These are phyloP conservation scores for Aquatica leii DNA, from an alignment of 2,888 invertebrate species.

Conservation along the genomic window DNA sequence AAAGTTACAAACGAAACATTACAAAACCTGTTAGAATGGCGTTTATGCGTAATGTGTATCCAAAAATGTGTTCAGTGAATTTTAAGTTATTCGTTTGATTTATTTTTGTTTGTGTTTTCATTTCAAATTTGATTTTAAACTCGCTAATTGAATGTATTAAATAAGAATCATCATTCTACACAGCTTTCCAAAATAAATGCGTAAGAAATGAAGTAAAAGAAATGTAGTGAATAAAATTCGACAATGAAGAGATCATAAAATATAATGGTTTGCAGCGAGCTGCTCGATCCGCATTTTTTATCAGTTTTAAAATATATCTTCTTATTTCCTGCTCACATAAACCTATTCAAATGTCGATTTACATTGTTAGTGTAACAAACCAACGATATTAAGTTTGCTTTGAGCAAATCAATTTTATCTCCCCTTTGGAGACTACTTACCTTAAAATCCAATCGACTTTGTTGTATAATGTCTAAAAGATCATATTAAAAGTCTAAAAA, in stretches of 20 bases:
- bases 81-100: no score
- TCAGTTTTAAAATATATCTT: constrained; percentile 26
- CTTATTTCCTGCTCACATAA: constrained; percentile 35
- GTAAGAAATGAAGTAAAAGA: constrained; percentile 34
- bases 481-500: no score
- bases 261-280: constrained; percentile 29
- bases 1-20: no score
- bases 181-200: constrained; percentile 27
- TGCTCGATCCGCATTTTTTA: constrained; percentile 23
- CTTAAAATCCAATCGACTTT: constrained; percentile 38
- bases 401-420: constrained; percentile 44
- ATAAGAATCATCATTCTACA: constrained; percentile 25
- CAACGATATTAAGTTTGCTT: constrained; percentile 43
- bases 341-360: constrained; percentile 44
- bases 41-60: no score
- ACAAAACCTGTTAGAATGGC: no score
- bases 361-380: constrained; percentile 39
- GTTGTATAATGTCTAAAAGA: constrained; percentile 20
- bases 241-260: constrained; percentile 32
- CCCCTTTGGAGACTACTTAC: constrained; percentile 33
- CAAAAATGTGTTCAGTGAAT: no score
- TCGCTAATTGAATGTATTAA: constrained; percentile 31
- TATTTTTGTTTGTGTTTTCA: no score
- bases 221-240: constrained; percentile 34
- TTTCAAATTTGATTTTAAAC: neutral